Evolutionary conservation across 1,140 invertebrate genomes (phyloP), one percentile per base, ranked within the genome.

Genomic region (Tetramorium parvispinum): DNA sequence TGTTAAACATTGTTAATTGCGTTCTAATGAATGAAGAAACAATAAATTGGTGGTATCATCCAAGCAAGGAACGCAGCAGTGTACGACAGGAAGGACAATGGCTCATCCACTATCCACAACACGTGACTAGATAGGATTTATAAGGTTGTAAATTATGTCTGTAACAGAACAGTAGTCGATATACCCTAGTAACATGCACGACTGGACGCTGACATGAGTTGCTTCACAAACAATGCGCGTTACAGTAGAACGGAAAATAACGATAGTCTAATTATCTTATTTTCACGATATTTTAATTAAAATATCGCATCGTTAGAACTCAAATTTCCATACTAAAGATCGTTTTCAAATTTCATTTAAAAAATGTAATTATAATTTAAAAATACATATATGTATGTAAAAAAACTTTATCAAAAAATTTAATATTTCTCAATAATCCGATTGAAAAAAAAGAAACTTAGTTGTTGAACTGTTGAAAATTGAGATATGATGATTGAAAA

Each of bases 61-160:
- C 40, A 53, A 51, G 43, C 71, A 63, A 79, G n/a, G 51, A 85
- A 73, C 1, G 40, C 13, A 57, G 37, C 49, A 24, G 57, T 13
- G 63, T 71, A 18, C 37, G 79, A 51, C 11, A 13, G 49, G 55
- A 61, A 53, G 53, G 71, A 53, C 63, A 32, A 53, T 43, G 65
- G 65, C 21, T 57, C 53, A 51, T 46, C 55, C 10, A 77, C 57
- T 51, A 32, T 40, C 70, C n/a, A 49, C 68, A 76, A 27, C 57
- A 82, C 65, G 81, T 86, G 86, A 46, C 65, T 71, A 77, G 87
- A 59, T 76, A 66, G 81, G 86, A 89, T 85, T 85, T 68, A 77
- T 71, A 65, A 88, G 87, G 89, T 88, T 92, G 91, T 94, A 94
- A 93, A 94, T 94, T 93, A 93, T 78, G 92, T 94, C 93, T 46